Base-by-base conservation (phyloP, 2,797 vertebrate species). In the Gorsachius magnificus region DNA sequence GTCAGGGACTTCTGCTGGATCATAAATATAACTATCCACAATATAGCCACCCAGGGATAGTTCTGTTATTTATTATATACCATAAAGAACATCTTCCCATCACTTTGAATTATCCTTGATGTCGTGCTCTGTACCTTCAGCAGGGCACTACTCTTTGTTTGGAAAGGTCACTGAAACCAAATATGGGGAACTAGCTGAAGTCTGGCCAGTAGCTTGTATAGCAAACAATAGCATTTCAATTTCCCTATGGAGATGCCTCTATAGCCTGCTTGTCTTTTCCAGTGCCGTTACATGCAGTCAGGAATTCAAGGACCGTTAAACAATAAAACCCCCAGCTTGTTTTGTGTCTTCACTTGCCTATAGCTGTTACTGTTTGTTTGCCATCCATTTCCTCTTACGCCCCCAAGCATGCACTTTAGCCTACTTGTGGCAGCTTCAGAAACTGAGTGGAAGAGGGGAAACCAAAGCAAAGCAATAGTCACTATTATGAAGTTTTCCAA, bases 41-140 rank as follows among this genome's bases (percentile, higher is more conserved):
- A 54, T 51, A 71, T 3, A 93, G 25, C 41, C 31, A 90, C 33
- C 58, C 46, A 74, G 75, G 61, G 43, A 74, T 28, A 80, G 81
- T 50, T 53, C 58, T 90, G 63, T 70, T 95, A 94, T 94, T 96
- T 97, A 94, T 94, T 91, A 78, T 65, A 51, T 48, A 87, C 38
- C 41, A 64, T 95, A 89, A 93, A 92, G 75, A 85, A 92, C 61
- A 94, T 91, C 65, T 90, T 89, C 65, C 71, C 65, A 89, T 92
- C 92, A 75, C 75, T 95, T 94, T 94, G 89, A 94, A 90, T 96
- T 94, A 92, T 89, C 35, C 57, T 84, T 72, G 66, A 87, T 3
- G 16, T 45, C 4, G 2, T 63, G 69, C 71, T 84, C 53, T 87
- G 45, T 81, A 78, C 64, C 26, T 90, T 92, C 65, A 87, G 43